A percentile compares a stretch with the other conserved stretches of the same genome.
Conservation (phyloP, 2,113 vertebrate genomes). For the Sceloporus undulatus region DNA sequence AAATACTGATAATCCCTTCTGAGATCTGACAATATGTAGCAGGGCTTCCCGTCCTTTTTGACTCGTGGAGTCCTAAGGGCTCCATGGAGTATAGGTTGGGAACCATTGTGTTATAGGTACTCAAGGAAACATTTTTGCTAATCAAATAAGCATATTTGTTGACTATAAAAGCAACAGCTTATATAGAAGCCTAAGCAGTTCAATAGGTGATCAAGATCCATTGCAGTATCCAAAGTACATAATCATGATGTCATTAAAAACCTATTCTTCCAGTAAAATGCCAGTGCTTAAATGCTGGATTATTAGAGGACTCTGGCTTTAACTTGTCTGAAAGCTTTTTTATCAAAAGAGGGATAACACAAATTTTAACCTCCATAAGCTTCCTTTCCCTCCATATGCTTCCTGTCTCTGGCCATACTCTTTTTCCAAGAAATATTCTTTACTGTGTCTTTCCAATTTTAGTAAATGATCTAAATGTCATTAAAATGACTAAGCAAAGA, state of each 20-base stretch:
- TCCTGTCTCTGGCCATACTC: neutral
- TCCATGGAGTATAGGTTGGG: no score
- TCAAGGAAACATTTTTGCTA: neutral
- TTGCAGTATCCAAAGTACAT: neutral
- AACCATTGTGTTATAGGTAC: neutral
- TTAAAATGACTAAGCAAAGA: neutral
- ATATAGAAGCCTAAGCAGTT: neutral
- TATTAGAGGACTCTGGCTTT: neutral
- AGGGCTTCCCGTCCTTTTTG: no score
- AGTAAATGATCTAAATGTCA: neutral
- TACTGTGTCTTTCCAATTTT: neutral
- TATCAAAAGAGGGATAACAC: neutral
- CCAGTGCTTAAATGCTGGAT: neutral
- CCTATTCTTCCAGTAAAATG: slow-evolving; percentile 12
- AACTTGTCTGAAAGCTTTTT: neutral
- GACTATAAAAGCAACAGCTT: neutral
- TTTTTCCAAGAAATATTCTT: neutral
- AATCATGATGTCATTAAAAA: neutral
- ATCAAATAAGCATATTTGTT: neutral
- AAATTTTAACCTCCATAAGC: neutral
- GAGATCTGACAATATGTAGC: neutral
- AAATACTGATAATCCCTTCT: neutral
- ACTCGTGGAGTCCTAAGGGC: no score
- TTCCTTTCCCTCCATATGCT: neutral
- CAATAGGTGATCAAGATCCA: neutral